Evolutionary conservation across 2,113 vertebrate genomes (phyloP), one percentile per base, ranked within the genome.

Genomic region (Cyanocitta stelleri): DNA sequence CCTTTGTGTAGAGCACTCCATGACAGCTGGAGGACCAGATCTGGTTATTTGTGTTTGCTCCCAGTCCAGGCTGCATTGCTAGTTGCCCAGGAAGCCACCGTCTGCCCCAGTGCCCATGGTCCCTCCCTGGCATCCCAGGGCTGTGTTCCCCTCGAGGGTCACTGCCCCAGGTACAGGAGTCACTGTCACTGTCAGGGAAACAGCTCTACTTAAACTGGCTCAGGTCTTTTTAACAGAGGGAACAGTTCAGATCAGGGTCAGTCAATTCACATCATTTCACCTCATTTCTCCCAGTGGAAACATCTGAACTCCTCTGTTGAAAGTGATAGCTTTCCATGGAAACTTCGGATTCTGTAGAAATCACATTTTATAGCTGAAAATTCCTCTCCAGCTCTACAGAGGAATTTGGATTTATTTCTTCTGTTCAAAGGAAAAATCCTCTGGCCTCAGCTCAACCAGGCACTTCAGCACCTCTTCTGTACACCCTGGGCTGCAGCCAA

Each of bases 311-410:
- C 75, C 26, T 67, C 74, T 51, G n/a, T 2, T 82, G 52, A 89
- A 89, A 81, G 77, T 0, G 9, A 67, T 44, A 56, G 22, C 32
- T 94, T 94, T 49, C 74, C 64, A 56, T 93, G 81, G 78, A 96
- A 94, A 79, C 32, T 73, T 85, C 3, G 16, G 73, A 78, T 89
- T 82, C 62, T 52, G 66, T n/a, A 82, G 85, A 89, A 96, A 95
- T 87, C 85, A 55, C 33, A 37, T 89, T 82, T 85, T 79, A 66
- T 54, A 52, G 21, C 32, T 66, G 84, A 91, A 91, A 93, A 93
- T 66, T 79, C 85, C 58, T 76, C 39, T 75, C 66, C 16, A 21
- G 32, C 37, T 62, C 58, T 58, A 26, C n/a, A n/a, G 15, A 37
- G 54, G 46, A 73, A 69, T 95, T 73, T 56, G 44, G 27, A 67